phyloP scores from a whole-genome alignment of 1,140 invertebrate genomes.

The Doryteuthis pealeii region DNA sequence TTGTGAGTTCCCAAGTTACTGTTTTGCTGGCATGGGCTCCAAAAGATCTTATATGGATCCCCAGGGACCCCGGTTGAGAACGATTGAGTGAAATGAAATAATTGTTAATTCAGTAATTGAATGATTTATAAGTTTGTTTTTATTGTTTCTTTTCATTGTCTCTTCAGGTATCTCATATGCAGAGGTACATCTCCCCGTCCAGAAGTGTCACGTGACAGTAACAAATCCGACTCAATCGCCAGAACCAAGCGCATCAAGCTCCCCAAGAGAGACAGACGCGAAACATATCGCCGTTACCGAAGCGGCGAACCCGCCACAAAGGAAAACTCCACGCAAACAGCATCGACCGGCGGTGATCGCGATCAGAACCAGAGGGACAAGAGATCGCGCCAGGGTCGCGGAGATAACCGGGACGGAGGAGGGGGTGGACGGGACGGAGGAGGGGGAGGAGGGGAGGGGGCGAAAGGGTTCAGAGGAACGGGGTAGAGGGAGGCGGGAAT shows the following conservation, averaged over 20 bases:
- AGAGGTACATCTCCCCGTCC: conserved; percentile 51
- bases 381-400: neutral
- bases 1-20: no score
- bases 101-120: no score
- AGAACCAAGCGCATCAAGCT: conserved; percentile 41
- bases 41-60: no score
- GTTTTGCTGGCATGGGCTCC: no score
- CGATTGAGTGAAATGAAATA: no score
- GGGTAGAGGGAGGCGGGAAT: neutral
- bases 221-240: conserved; percentile 37
- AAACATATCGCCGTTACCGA: conserved; percentile 27
- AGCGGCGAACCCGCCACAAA: conserved; percentile 28
- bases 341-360: conserved; percentile 33
- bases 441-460: conserved; percentile 13
- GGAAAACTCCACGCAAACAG: conserved; percentile 49
- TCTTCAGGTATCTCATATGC: conserved; percentile 40
- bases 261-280: conserved; percentile 30
- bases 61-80: no score
- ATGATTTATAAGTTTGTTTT: no score
- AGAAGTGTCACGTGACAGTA: conserved; percentile 34
- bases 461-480: neutral
- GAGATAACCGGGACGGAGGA: conserved; percentile 24
- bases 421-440: conserved; percentile 28
- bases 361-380: conserved; percentile 18
- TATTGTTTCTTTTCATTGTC: neutral